Evolutionary conservation across 2,888 invertebrate genomes (phyloP).

Genomic region (Ennomos fuscantarius): DNA sequence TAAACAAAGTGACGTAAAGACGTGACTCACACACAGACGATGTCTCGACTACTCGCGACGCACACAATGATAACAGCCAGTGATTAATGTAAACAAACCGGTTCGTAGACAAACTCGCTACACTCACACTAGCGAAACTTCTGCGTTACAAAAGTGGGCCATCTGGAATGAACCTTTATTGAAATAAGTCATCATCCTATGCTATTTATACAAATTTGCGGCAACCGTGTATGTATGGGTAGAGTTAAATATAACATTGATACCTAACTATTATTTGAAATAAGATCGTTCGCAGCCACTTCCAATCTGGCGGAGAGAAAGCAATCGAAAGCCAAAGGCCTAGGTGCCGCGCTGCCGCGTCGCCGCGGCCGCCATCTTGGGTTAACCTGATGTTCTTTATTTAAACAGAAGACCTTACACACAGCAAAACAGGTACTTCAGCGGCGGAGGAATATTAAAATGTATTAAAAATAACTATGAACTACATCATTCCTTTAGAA

Average conservation of each 20-base stretch:
- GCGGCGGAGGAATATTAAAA: conserved; percentile 13
- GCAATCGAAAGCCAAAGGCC: conserved; percentile 2
- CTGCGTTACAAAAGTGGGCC: conserved; percentile 67
- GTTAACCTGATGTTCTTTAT: conserved; percentile 12
- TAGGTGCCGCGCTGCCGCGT: conserved; percentile 13
- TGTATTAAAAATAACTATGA: conserved; percentile 27
- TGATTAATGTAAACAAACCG: conserved; percentile 83
- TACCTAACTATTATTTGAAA: neutral
- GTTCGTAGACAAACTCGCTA: conserved; percentile 53
- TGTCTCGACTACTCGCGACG: conserved; percentile 42
- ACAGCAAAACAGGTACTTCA: conserved; percentile 14
- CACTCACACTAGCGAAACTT: conserved; percentile 45
- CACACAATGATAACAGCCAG: conserved; percentile 56
- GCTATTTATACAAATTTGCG: conserved; percentile 41
- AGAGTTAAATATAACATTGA: conserved; percentile 36
- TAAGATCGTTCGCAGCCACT: conserved; percentile 30
- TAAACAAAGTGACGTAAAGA: conserved; percentile 82
- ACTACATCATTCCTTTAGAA: conserved; percentile 38
- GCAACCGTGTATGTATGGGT: conserved; percentile 16
- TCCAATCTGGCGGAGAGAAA: conserved; percentile 14
- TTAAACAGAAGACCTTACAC: conserved; percentile 12
- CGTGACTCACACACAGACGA: conserved; percentile 70
- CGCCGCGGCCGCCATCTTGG: conserved; percentile 22
- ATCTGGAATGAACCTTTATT: conserved; percentile 63
- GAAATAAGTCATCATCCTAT: conserved; percentile 38